A percentile compares a stretch with the other conserved stretches of the same genome.
Conservation (phyloP, 2,797 vertebrate species). For the Gobionotothen gibberifrons region DNA sequence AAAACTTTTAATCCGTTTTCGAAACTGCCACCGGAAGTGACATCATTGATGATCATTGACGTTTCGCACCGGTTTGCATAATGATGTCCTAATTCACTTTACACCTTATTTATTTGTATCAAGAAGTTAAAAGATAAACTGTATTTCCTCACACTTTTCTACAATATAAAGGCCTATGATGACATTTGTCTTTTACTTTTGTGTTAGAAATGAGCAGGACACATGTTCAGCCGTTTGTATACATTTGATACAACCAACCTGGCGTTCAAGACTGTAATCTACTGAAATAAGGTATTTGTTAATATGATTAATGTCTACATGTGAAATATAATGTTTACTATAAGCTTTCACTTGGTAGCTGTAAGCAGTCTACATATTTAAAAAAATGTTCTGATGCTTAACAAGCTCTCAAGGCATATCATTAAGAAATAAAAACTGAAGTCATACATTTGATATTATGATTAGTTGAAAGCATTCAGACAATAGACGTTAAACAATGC, state of each 20-base stretch:
- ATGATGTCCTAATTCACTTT: too few species aligned
- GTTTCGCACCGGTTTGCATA: too few species aligned
- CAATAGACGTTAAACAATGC: slow-evolving; percentile 32
- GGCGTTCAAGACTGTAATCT: not conserved
- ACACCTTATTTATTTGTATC: not conserved
- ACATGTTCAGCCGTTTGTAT: not conserved
- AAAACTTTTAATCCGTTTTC: not conserved
- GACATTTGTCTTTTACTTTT: not conserved
- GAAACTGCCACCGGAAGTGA: not conserved
- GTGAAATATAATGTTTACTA: not conserved
- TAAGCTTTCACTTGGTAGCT: not conserved
- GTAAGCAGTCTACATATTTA: not conserved
- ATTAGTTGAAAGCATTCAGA: slow-evolving; percentile 28
- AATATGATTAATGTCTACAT: not conserved
- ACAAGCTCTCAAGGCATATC: slow-evolving; percentile 5
- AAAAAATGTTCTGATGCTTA: not conserved
- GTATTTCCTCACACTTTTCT: too few species aligned
- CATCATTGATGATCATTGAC: accelerated
- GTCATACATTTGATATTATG: slow-evolving; percentile 10
- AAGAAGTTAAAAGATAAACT: not conserved
- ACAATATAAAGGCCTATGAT: not conserved
- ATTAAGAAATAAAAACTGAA: not conserved
- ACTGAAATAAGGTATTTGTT: not conserved
- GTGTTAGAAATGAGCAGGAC: not conserved
- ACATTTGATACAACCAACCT: not conserved